phyloP scores from a whole-genome alignment of 2,888 invertebrate species.

The Hydriomena furcata region DNA sequence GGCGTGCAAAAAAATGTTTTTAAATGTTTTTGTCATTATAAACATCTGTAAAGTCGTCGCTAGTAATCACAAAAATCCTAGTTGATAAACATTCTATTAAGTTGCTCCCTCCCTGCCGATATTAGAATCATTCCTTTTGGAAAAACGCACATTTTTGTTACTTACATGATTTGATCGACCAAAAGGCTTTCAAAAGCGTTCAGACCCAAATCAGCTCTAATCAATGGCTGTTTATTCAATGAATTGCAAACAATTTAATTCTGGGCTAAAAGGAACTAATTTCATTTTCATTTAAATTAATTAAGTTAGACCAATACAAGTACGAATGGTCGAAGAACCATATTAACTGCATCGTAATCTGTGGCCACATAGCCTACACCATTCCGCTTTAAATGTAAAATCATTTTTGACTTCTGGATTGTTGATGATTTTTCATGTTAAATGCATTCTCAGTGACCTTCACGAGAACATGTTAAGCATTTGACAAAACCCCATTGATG shows the following conservation, averaged over 20 bases:
- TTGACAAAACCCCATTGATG: too few species aligned
- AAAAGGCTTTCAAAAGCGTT: background rate
- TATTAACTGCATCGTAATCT: background rate
- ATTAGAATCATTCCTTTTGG: too few species aligned
- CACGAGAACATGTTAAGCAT: too few species aligned
- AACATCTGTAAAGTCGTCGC: too few species aligned
- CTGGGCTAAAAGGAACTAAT: conserved; percentile 30
- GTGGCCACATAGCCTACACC: conserved; percentile 22
- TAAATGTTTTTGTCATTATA: too few species aligned
- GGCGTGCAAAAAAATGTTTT: too few species aligned
- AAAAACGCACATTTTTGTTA: too few species aligned
- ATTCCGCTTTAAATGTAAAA: background rate
- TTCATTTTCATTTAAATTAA: conserved; percentile 28
- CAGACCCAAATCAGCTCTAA: background rate
- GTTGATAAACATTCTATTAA: too few species aligned
- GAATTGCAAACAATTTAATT: conserved; percentile 5
- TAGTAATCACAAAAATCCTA: too few species aligned
- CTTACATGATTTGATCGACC: background rate
- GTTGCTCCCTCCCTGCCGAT: too few species aligned
- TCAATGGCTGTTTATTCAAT: conserved; percentile 5
- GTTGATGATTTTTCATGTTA: too few species aligned
- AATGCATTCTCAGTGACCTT: too few species aligned
- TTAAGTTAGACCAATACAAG: conserved; percentile 37
- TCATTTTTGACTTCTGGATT: background rate
- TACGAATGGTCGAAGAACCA: conserved; percentile 32